Conservation (phyloP, 2,113 vertebrate species). For the Pyxicephalus adspersus region DNA sequence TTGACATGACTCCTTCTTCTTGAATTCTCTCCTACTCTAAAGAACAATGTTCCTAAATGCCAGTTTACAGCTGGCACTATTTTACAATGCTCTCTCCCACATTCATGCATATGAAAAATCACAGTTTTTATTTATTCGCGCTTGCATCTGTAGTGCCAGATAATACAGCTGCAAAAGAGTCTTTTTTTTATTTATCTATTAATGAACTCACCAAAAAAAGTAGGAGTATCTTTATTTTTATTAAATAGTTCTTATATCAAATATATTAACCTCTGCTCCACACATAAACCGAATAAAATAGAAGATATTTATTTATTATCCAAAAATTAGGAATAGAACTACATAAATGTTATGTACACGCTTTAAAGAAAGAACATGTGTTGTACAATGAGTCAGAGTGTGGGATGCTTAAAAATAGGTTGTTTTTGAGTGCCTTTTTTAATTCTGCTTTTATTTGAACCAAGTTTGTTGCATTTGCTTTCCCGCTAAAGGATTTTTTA, state of each 20-base stretch:
- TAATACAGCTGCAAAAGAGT: constrained; percentile 42
- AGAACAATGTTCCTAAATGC: constrained; percentile 52
- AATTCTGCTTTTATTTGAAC: neutral
- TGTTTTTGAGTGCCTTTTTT: neutral
- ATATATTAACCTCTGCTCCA: constrained; percentile 21
- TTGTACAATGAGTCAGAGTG: constrained; percentile 3
- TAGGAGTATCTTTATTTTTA: constrained; percentile 16
- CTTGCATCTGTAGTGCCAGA: constrained; percentile 47
- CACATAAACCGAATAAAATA: neutral
- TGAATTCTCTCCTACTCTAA: constrained; percentile 32
- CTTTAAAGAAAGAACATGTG: neutral
- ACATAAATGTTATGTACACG: no score
- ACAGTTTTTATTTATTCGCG: constrained; percentile 45
- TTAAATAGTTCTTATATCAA: constrained; percentile 1
- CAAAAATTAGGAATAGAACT: neutral
- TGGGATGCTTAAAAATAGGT: constrained; percentile 14
- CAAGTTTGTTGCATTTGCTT: neutral
- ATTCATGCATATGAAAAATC: constrained; percentile 39
- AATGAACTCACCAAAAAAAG: constrained; percentile 1
- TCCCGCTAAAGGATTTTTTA: no score
- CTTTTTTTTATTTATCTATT: constrained; percentile 31
- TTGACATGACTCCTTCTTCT: constrained; percentile 51
- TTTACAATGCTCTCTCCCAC: constrained; percentile 33
- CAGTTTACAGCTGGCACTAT: constrained; percentile 50
- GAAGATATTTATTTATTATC: neutral